Base-by-base conservation (phyloP, 1,140 invertebrate species). In the Heterodera schachtii region DNA sequence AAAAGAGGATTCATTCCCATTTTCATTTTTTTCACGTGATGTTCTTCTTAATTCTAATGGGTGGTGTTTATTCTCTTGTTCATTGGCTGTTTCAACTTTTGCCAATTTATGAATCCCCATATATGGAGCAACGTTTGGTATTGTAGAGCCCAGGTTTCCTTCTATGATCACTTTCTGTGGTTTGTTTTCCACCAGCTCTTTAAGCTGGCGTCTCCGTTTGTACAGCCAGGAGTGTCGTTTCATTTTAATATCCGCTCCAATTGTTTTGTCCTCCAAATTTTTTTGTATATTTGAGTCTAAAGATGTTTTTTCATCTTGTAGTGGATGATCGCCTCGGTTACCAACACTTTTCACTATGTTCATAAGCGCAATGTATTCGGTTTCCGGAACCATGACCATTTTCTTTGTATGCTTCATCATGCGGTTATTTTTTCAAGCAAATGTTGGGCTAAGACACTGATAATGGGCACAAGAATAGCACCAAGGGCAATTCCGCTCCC, bases 171-270 rank as follows among this genome's bases (percentile, higher is more conserved):
- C 74, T 9, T 75, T 75, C 19, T 66, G 74, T 1, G 44, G 74
- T 64, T 46, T 41, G 47, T 75, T 75, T 47, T 75, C 74, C 73
- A 81, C 16, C 31, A 44, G 8, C 6, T 16, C 8, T 83, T 78
- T 74, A 2, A 75, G 2, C n/a, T 31, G 31, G 31, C 31, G 31
- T 31, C 31, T 31, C 31, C 31, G 31, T 31, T 31, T 31, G 31
- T n/a, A 31, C 31, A 31, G 31, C 31, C 31, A 31, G 31, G 31
- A 31, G 31, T 31, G 31, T 31, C 31, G 31, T 75, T 75, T 44
- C 31, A 47, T 31, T 70, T 70, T 70, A 9, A 70, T 1, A 31
- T 70, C 67, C n/a, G n/a, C n/a, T 2, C n/a, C 41, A 6, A 5
- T 21, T 66, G 60, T 44, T 4, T 21, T 41, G 19, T 75, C n/a